Evolutionary conservation across 2,113 vertebrate species (phyloP).

Genomic region (Xyliphius kryptos): DNA sequence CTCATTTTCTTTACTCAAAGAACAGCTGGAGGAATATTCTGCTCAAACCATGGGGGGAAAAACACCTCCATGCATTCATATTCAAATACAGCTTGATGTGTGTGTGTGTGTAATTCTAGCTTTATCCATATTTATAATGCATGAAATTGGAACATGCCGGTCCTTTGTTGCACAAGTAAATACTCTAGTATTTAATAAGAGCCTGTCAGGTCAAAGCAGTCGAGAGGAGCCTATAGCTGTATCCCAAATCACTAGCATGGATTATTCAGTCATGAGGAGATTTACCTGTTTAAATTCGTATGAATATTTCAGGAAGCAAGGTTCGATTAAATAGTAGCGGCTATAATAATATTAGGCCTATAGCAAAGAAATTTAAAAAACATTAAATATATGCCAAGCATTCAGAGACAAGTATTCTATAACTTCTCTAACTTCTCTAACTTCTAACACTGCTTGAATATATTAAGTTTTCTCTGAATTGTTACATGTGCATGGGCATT

Average conservation of each 20-base stretch:
- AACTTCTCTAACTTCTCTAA: no score
- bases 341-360: no score
- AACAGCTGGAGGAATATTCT: constrained; percentile 39
- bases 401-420: no score
- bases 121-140: constrained; percentile 33
- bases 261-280: no score
- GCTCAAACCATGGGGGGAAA: constrained; percentile 21
- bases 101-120: constrained; percentile 5
- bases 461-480: no score
- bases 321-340: no score
- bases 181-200: constrained; percentile 13
- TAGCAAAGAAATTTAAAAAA: no score
- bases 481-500: no score
- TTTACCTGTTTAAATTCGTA: no score
- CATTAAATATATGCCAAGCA: no score
- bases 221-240: constrained; percentile 1
- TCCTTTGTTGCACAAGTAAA: constrained; percentile 20
- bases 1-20: constrained; percentile 8
- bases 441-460: no score
- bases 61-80: constrained; percentile 36
- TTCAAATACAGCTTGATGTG: constrained; percentile 32
- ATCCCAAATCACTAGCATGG: constrained; percentile 6
- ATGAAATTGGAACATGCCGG: constrained; percentile 12
- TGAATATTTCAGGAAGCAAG: no score
- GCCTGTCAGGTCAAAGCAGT: constrained; percentile 7